Percentiles rank a stretch among this genome's conserved stretches.
These are phyloP conservation scores for Campylorhamphus procurvoides DNA, from an alignment of 2,113 vertebrate genomes.

Conservation along the genomic window DNA sequence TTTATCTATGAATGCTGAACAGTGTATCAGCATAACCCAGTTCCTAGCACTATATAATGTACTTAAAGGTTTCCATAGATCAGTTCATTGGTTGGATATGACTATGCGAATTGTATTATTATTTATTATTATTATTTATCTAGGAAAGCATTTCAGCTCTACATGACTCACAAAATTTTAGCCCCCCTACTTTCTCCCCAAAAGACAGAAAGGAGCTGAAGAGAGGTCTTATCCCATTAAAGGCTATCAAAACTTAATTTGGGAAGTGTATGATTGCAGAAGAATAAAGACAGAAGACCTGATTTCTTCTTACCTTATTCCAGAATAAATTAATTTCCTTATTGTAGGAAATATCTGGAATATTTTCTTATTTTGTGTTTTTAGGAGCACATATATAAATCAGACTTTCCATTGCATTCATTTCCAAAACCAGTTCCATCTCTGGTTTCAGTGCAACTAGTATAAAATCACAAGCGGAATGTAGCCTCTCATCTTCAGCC, in stretches of 20 bases:
- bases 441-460: background rate
- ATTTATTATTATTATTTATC: background rate
- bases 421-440: background rate
- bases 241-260: constrained; percentile 18
- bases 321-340: background rate
- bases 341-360: background rate
- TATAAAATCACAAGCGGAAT: background rate
- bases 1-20: background rate
- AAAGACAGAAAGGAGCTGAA: constrained; percentile 23
- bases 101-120: background rate
- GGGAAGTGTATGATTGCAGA: background rate
- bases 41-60: background rate
- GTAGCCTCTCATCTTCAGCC: background rate
- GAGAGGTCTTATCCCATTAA: constrained; percentile 12
- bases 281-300: background rate
- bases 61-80: background rate
- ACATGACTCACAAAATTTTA: background rate
- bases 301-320: background rate
- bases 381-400: background rate
- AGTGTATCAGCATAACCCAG: background rate
- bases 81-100: background rate
- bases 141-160: background rate
- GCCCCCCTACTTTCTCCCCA: background rate
- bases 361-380: background rate
- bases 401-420: background rate